Base-by-base conservation (phyloP, 2,888 invertebrate species). In the Clistopyga incitator region DNA sequence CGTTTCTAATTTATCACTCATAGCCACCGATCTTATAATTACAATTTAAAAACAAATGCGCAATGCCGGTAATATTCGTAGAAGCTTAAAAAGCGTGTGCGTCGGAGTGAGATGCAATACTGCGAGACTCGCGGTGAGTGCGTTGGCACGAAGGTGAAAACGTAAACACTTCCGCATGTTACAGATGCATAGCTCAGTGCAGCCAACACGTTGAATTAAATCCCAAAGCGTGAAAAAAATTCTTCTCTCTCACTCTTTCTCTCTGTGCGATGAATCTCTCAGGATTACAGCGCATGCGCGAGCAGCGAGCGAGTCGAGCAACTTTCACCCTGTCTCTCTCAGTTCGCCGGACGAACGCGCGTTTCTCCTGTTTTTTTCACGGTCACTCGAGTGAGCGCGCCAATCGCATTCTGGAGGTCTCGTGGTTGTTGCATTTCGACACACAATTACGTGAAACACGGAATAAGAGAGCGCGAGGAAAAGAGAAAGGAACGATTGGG, bases 71-170 rank as follows among this genome's bases (percentile, higher is more conserved):
- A 52, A 15, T 25, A 6, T 25, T 11, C 8, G 64, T 10, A 11
- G 56, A 1, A 13, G 11, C 11, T 25, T 15, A n/a, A n/a, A n/a
- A n/a, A 23, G 25, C 42, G 34, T 6, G 13, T 38, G 54, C 71
- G 54, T 64, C 10, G 47, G 29, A 45, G 42, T 0, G 65, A 42
- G 47, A 74, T 61, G 45, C 59, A 61, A 50, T 25, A 38, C 29
- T n/a, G 52, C 70, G 54, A 18, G 20, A 8, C 20, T 52, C 74
- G 64, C 47, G 10, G 25, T 67, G 67, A 75, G 78, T 78, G 34
- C 82, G 54, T 82, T 82, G 78, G 75, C 75, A 82, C 75, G 82
- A 75, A 82, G 82, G 78, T 82, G 75, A 82, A 82, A 75, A 82
- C 75, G 68, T 78, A 82, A 82, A 76, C 64, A 79, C 75, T 71